Evolutionary conservation across 1,140 invertebrate species (phyloP).

Genomic region (Drosophila gunungcola): DNA sequence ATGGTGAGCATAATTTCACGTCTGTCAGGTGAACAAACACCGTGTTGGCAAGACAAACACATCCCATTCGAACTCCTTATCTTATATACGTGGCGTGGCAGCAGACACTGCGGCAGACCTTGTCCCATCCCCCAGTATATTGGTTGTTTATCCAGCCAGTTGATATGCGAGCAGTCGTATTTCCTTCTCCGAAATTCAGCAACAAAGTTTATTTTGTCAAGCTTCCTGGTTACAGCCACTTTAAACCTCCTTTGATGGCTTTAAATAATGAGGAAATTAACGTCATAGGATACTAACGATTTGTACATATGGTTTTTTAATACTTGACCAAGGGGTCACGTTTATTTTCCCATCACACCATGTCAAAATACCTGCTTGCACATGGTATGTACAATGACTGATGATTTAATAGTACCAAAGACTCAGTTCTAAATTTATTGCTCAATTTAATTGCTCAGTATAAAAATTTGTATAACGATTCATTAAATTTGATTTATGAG

Average conservation of each 20-base stretch:
- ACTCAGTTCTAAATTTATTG: not conserved
- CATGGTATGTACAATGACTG: not conserved
- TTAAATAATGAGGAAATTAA: not conserved
- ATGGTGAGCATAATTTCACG: constrained; percentile 86
- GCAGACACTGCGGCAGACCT: constrained; percentile 57
- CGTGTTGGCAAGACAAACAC: constrained; percentile 12
- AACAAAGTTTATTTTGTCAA: not conserved
- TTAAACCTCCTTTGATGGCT: too few relatives aligned
- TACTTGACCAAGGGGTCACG: not conserved
- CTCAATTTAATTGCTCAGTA: not conserved
- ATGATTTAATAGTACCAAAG: not conserved
- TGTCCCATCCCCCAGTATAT: constrained; percentile 10
- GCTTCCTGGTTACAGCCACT: not conserved
- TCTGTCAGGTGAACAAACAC: constrained; percentile 48
- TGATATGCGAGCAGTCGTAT: constrained; percentile 9
- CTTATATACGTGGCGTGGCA: constrained; percentile 62
- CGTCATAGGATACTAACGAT: not conserved
- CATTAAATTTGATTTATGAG: not conserved
- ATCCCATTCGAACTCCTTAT: constrained; percentile 44
- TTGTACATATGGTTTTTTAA: not conserved
- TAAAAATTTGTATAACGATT: not conserved
- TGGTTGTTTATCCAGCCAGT: constrained; percentile 30
- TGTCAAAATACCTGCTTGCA: constrained; percentile 1
- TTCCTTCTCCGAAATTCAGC: not conserved
- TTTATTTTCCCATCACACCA: not conserved